Evolutionary conservation across 2,888 invertebrate genomes (phyloP).

Genomic region (Oscheius myriophilus): DNA sequence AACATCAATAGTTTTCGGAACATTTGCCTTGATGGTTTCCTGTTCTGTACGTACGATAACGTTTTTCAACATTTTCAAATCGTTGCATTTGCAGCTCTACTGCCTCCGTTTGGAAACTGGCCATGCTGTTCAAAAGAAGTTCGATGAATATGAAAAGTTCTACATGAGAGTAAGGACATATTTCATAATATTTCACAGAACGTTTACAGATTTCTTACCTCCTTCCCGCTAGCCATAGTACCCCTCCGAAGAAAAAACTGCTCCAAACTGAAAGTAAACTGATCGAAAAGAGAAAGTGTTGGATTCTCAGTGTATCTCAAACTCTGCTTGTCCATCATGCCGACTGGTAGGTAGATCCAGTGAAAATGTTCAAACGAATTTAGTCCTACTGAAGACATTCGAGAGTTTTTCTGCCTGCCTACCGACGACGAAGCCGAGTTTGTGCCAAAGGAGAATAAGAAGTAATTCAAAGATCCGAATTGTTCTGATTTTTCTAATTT

Average conservation of each 20-base stretch:
- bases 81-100: slow-evolving; percentile 50
- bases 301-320: slow-evolving; percentile 57
- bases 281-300: slow-evolving; percentile 57
- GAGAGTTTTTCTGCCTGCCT: slow-evolving; percentile 28
- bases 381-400: slow-evolving; percentile 26
- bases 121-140: slow-evolving; percentile 50
- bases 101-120: slow-evolving; percentile 49
- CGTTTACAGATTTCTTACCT: slow-evolving; percentile 33
- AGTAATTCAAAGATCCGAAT: slow-evolving; percentile 7
- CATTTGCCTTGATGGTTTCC: neutral
- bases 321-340: slow-evolving; percentile 40
- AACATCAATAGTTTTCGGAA: neutral
- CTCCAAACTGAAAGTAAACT: slow-evolving; percentile 37
- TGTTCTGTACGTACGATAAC: no score
- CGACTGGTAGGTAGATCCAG: slow-evolving; percentile 7
- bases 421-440: slow-evolving; percentile 12
- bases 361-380: slow-evolving; percentile 1
- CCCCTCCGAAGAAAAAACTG: slow-evolving; percentile 40
- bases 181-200: neutral
- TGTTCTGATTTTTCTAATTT: slow-evolving; percentile 41
- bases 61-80: no score
- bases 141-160: slow-evolving; percentile 61
- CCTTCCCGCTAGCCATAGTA: slow-evolving; percentile 26
- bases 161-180: slow-evolving; percentile 39
- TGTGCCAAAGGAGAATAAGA: slow-evolving; percentile 23